A percentile compares a stretch with the other conserved stretches of the same genome.
phyloP scores from a whole-genome alignment of 1,140 invertebrate genomes.

The Magallana ariakensis region DNA sequence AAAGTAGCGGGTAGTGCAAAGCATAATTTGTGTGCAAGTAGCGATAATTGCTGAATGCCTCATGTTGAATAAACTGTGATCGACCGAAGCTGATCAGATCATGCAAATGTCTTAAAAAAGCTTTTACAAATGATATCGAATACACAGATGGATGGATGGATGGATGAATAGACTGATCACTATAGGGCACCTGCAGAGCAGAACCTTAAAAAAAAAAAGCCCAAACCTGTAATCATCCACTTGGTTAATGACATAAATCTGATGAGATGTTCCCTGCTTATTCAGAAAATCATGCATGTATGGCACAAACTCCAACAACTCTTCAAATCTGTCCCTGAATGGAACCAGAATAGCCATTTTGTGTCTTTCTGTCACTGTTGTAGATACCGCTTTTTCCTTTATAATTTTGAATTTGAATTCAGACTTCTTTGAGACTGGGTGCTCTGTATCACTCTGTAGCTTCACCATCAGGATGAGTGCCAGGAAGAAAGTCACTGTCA shows the following conservation, averaged over 20 bases:
- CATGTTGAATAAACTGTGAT: too few relatives aligned
- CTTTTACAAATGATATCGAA: too few relatives aligned
- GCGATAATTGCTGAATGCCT: too few relatives aligned
- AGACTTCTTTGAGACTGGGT: neutral
- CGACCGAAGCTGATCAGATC: too few relatives aligned
- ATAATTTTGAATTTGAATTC: neutral
- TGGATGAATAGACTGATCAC: too few relatives aligned
- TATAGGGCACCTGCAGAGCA: too few relatives aligned
- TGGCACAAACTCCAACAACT: conserved; percentile 94
- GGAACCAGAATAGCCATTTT: conserved; percentile 92
- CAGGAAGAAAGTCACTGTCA: neutral
- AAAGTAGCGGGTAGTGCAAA: too few relatives aligned
- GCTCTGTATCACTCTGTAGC: conserved; percentile 10
- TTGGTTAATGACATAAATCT: conserved; percentile 96
- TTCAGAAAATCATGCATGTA: conserved; percentile 92
- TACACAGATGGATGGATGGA: too few relatives aligned
- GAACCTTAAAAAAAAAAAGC: too few relatives aligned
- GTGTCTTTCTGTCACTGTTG: conserved; percentile 53
- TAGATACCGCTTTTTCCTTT: neutral
- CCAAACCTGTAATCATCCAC: conserved; percentile 81
- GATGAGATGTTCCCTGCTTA: conserved; percentile 89
- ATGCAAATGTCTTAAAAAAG: too few relatives aligned
- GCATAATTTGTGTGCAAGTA: too few relatives aligned
- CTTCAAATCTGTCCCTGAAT: conserved; percentile 96
- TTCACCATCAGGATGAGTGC: neutral